Base-by-base conservation (phyloP, 2,888 invertebrate genomes). In the Trypoxylon attenuatum region DNA sequence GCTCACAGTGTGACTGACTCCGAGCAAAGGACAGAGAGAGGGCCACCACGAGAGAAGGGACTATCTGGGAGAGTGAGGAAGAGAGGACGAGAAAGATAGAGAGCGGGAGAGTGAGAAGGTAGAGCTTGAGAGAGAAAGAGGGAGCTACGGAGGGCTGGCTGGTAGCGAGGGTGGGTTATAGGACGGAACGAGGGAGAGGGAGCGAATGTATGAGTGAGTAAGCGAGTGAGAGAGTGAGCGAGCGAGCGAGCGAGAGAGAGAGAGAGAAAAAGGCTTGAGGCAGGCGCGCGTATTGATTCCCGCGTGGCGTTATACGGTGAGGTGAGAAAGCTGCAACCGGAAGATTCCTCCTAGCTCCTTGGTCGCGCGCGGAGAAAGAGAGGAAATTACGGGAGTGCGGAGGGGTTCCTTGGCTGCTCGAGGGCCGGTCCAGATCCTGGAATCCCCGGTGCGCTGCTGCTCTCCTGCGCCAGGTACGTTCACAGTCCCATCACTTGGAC, bases 261-360 rank as follows among this genome's bases (percentile, higher is more conserved):
- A 56, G 71, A 54, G 69, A 60, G 69, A 66, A 47, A 60, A 59
- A 56, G 53, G 71, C 71, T 73, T 58, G 68, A 76, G 71, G 76
- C 71, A 65, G 68, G 73, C 71, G 71, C 69, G 69, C 71, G 71
- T 76, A 73, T 77, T 76, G 76, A 76, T 76, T 76, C 76, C 76
- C 76, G 76, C 77, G 77, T 77, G 77, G 77, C 76, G 76, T 76
- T 76, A 65, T 77, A 76, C 69, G 77, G 74, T 66, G 71, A 73
- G 66, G 78, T 69, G 73, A 72, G 77, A 71, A 71, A 73, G 76
- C 76, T 77, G 77, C 65, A 68, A 71, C 69, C 68, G 63, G 70
- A 75, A 76, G 77, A 76, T 73, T 73, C 50, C 66, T 69, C 63
- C 71, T 71, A 71, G 59, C 61, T 73, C 69, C 61, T 69, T 67